A percentile compares a stretch with the other conserved stretches of the same genome.
Conservation (phyloP, 2,113 vertebrate species). For the Rhadina sibilatrix region DNA sequence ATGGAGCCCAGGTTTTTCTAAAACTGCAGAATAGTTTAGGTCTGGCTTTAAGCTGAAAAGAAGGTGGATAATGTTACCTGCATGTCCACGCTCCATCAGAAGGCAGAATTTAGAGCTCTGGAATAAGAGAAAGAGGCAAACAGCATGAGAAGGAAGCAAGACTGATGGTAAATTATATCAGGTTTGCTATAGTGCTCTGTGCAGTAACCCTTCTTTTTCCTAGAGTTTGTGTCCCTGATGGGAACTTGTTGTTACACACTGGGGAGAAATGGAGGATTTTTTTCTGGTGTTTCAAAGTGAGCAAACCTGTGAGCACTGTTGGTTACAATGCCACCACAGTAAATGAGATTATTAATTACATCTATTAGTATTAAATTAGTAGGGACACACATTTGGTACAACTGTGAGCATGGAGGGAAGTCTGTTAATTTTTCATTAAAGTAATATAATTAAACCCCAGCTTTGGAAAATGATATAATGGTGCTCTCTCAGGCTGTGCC, state of each 20-base stretch:
- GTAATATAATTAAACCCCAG: background rate
- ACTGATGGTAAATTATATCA: background rate
- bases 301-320: background rate
- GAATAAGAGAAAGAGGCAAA: background rate
- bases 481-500: background rate
- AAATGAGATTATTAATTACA: constrained; percentile 24
- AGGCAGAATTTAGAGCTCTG: background rate
- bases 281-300: background rate
- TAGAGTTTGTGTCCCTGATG: background rate
- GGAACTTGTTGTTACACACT: background rate
- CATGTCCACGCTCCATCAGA: background rate
- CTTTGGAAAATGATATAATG: background rate
- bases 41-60: background rate
- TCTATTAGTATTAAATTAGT: background rate
- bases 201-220: background rate
- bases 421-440: background rate
- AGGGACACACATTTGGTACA: background rate
- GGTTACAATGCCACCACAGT: background rate
- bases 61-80: background rate
- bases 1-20: background rate
- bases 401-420: background rate
- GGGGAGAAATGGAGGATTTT: background rate
- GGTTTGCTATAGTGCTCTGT: background rate
- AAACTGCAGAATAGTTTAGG: background rate
- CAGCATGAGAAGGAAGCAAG: background rate